Percentiles rank a stretch among this genome's conserved stretches.
Conservation (phyloP, 2,888 invertebrate species). For the Selenia dentaria region DNA sequence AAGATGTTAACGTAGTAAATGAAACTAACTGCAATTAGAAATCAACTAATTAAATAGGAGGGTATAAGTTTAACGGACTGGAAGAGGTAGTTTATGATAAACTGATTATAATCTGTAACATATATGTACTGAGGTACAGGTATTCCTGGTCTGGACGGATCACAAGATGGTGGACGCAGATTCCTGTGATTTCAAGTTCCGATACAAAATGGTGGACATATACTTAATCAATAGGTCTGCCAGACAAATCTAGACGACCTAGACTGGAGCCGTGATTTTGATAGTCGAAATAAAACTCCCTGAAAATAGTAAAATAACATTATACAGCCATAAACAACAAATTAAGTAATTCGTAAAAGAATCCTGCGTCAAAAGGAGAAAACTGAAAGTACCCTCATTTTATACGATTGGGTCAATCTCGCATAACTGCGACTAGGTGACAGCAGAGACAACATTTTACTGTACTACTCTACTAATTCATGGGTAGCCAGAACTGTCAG, state of each 20-base stretch:
- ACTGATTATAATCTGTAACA: too few species aligned
- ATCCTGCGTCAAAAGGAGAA: not conserved
- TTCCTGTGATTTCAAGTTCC: slow-evolving; percentile 1
- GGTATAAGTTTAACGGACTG: too few species aligned
- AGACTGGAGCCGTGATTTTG: slow-evolving; percentile 1
- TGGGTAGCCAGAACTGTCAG: too few species aligned
- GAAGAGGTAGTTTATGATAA: too few species aligned
- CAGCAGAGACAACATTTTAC: not conserved
- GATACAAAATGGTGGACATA: slow-evolving; percentile 59
- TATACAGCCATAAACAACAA: not conserved
- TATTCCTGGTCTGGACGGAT: not conserved
- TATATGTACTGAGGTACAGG: not conserved
- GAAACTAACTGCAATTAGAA: too few species aligned
- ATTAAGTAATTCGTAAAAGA: not conserved
- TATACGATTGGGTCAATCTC: not conserved
- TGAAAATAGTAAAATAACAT: not conserved
- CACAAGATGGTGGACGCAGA: slow-evolving; percentile 13
- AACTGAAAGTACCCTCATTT: slow-evolving; percentile 2
- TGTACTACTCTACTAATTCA: too few species aligned
- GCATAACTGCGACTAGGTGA: not conserved
- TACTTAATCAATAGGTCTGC: slow-evolving; percentile 24
- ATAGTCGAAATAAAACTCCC: not conserved
- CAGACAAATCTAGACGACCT: slow-evolving; percentile 22
- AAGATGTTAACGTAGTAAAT: too few species aligned
- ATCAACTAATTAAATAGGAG: too few species aligned